Evolutionary conservation across 1,140 invertebrate genomes (phyloP).

Genomic region (Psix sp.): DNA sequence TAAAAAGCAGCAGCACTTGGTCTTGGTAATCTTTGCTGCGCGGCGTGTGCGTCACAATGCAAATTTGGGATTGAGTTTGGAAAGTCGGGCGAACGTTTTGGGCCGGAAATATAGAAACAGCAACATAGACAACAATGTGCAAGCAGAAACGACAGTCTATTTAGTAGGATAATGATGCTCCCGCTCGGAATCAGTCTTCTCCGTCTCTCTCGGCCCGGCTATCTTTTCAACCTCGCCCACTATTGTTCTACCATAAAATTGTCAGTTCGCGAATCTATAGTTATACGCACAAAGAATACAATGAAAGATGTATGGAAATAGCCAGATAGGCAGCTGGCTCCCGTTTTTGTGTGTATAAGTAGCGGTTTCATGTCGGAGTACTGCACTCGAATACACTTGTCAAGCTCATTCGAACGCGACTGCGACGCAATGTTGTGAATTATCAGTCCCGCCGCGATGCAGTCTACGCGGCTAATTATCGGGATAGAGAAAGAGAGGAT

Average conservation of each 20-base stretch:
- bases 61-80: constrained; percentile 69
- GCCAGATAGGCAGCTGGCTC: constrained; percentile 66
- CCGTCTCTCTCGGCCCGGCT: constrained; percentile 38
- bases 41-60: constrained; percentile 62
- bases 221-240: constrained; percentile 55
- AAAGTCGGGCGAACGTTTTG: constrained; percentile 48
- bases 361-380: constrained; percentile 60
- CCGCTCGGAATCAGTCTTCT: constrained; percentile 61
- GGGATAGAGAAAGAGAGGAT: constrained; percentile 50
- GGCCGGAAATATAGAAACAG: constrained; percentile 52
- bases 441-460: constrained; percentile 66
- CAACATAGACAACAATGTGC: constrained; percentile 62
- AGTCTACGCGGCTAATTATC: constrained; percentile 71
- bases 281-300: constrained; percentile 73
- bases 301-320: constrained; percentile 74
- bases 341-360: constrained; percentile 55
- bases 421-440: constrained; percentile 74
- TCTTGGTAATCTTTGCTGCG: constrained; percentile 17
- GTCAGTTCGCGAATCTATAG: constrained; percentile 74
- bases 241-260: constrained; percentile 76
- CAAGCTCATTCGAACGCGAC: constrained; percentile 73
- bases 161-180: constrained; percentile 72
- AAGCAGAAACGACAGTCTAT: constrained; percentile 65
- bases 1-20: constrained; percentile 22
- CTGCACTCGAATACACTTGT: constrained; percentile 74